Conservation (phyloP, 2,797 vertebrate genomes). For the Antennarius maculatus region DNA sequence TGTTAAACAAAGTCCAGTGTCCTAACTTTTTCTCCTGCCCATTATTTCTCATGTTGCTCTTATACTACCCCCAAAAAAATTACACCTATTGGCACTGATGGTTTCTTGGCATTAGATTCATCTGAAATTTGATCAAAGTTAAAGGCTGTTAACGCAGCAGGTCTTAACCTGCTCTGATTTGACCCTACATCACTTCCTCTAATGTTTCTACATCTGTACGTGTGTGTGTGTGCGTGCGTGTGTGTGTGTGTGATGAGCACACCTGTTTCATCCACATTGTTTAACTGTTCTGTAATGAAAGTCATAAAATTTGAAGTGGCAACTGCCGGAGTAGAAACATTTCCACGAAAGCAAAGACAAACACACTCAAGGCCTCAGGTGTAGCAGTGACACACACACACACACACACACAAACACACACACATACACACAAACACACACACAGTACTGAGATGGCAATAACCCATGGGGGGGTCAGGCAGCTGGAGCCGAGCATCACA, state of each 20-base stretch:
- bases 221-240: background rate
- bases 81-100: background rate
- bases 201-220: background rate
- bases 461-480: conserved; percentile 43
- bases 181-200: conserved; percentile 3
- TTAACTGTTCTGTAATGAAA: conserved; percentile 18
- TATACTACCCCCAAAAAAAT: no score
- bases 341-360: conserved; percentile 1
- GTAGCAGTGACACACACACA: conserved; percentile 9
- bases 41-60: background rate
- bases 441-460: conserved; percentile 5
- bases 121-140: background rate
- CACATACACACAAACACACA: background rate
- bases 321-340: conserved; percentile 21
- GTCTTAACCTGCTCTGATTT: background rate
- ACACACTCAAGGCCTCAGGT: conserved; percentile 13
- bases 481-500: conserved; percentile 40
- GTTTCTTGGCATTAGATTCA: background rate
- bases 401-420: background rate
- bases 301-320: conserved; percentile 25
- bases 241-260: conserved; percentile 12
- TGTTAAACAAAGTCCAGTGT: conserved; percentile 14
- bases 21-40: background rate
- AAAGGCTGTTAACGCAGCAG: background rate
- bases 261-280: conserved; percentile 25